phyloP scores from a whole-genome alignment of 2,888 invertebrate species.

The Archaeoteleia sp. region DNA sequence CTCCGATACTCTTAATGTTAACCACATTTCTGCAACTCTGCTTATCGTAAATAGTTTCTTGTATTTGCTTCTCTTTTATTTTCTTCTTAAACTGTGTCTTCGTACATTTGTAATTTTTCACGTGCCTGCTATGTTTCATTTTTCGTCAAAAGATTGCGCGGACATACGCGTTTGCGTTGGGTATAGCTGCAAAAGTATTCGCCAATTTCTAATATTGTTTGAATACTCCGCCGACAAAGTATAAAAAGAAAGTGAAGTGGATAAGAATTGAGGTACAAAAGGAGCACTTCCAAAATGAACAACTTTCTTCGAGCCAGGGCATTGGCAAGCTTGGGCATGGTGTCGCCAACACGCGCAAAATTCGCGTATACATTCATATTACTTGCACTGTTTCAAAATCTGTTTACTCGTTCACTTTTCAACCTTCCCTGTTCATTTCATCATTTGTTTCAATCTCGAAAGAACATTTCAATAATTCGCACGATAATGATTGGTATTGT shows the following conservation, averaged over 20 bases:
- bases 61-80: too few relatives aligned
- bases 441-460: conserved; percentile 29
- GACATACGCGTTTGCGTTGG: conserved; percentile 61
- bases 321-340: conserved; percentile 83
- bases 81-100: too few relatives aligned
- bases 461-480: conserved; percentile 37
- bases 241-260: conserved; percentile 52
- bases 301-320: conserved; percentile 85
- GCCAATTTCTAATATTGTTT: conserved; percentile 67
- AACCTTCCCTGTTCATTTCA: conserved; percentile 37
- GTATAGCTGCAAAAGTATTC: conserved; percentile 71
- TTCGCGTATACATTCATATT: conserved; percentile 55
- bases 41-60: too few relatives aligned
- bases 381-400: conserved; percentile 50
- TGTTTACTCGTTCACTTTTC: conserved; percentile 39
- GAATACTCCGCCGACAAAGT: conserved; percentile 38
- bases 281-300: conserved; percentile 66
- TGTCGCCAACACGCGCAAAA: conserved; percentile 73
- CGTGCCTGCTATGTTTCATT: background rate
- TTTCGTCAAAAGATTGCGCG: conserved; percentile 6
- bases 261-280: conserved; percentile 64
- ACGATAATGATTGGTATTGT: conserved; percentile 61
- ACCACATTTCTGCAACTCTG: too few relatives aligned
- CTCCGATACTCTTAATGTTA: too few relatives aligned
- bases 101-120: background rate